Evolutionary conservation across 2,888 invertebrate species (phyloP), one percentile per base, ranked within the genome.

Genomic region (Eutolmus rufibarbis): DNA sequence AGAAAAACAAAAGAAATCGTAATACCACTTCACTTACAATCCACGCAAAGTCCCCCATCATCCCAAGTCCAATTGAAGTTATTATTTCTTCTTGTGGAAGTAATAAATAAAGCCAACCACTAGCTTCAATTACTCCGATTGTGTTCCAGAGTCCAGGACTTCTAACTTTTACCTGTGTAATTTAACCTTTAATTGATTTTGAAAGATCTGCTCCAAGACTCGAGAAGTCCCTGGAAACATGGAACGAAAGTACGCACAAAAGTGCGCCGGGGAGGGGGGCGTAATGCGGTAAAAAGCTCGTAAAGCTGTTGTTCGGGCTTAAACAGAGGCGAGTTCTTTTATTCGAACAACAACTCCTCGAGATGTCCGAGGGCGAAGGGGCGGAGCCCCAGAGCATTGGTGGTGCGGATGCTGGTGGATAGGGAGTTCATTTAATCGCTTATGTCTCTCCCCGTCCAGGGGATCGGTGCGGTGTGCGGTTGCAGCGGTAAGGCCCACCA

Each of bases 141-240:
- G 66, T 66, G 2, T 9, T 66, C 28, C 40, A 37, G 56, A 34
- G 34, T 19, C 19, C 23, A 37, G 56, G 4, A 34, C 28, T 56
- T 31, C 56, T 9, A 56, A 51, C 46, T 81, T 46, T 81, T 57
- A 57, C 66, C 66, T 84, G 66, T 66, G 23, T 66, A 84, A 84
- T 84, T 66, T 78, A 12, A 37, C 84, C 40, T 66, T 84, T 84
- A 84, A 84, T 84, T 84, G 84, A 84, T 66, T 84, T 66, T 84
- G 66, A 81, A 81, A 40, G 84, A 40, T 66, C 19, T 74, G 37
- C n/a, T n/a, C 31, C 28, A 28, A 2, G 16, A 7, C 16, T 9
- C 31, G 43, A 51, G 8, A n/a, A 28, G 19, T 7, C 81, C 16
- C 37, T 14, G 46, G 16, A 66, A 66, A 66, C 66, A 56, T 66